phyloP scores from a whole-genome alignment of 1,140 invertebrate species.

The Drosophila willistoni region DNA sequence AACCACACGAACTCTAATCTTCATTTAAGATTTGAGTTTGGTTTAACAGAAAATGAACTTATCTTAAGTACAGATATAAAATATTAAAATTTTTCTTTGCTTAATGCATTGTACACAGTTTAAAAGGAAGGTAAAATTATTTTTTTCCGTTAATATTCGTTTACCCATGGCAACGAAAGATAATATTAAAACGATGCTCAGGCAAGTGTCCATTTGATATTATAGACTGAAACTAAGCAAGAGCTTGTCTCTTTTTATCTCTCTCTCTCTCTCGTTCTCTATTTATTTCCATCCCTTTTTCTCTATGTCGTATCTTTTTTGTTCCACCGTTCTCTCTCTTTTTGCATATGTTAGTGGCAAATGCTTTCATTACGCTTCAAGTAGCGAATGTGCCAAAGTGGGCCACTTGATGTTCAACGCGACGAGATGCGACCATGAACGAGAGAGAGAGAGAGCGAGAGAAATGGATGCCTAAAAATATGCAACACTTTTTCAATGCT shows the following conservation, averaged over 20 bases:
- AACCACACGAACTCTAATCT: no score
- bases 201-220: slow-evolving; percentile 68
- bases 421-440: slow-evolving; percentile 64
- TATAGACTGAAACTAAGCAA: slow-evolving; percentile 55
- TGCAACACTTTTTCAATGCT: slow-evolving; percentile 49
- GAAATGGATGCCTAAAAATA: slow-evolving; percentile 61
- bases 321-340: not conserved
- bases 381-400: slow-evolving; percentile 70
- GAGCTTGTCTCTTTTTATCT: slow-evolving; percentile 23
- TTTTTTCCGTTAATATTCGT: no score
- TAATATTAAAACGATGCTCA: slow-evolving; percentile 54
- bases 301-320: not conserved
- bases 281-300: not conserved
- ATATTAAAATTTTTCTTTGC: not conserved
- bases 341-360: slow-evolving; percentile 63
- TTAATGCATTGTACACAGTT: not conserved
- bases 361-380: slow-evolving; percentile 79
- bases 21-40: no score
- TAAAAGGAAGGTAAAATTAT: no score
- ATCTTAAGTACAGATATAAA: no score
- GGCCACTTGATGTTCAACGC: slow-evolving; percentile 69
- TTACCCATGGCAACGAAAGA: slow-evolving; percentile 14
- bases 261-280: not conserved
- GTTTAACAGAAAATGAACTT: no score
- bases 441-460: not conserved